Evolutionary conservation across 2,888 invertebrate species (phyloP), one percentile per base, ranked within the genome.

Genomic region (Altica lythri): DNA sequence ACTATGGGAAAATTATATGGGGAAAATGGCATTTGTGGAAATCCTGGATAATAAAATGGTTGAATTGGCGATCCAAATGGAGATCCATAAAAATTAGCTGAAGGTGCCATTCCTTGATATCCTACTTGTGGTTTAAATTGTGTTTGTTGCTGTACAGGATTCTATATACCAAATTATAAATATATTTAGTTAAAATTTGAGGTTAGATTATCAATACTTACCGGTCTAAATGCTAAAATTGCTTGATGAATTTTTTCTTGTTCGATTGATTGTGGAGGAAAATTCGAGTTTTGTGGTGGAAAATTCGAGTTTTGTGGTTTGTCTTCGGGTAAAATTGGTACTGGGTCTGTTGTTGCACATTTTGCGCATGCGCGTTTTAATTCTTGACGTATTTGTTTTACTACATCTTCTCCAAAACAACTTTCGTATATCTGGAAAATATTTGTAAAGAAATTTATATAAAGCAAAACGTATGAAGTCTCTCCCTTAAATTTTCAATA

Each of bases 401-500:
- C 81, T 1, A 86, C 83, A 67, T 85, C 83, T 1, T 81, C 78
- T 0, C 86, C 86, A 60, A 86, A 86, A 68, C 86, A 86, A 66
- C 86, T 86, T 74, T 86, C 86, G 67, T 86, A 86, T 64, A 86
- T 86, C 86, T 86, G 72, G 35, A 34, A 58, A 37, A 43, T 12
- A 16, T 12, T 32, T 18, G 5, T 8, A 9, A 10, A 19, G 10
- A 25, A 35, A 44, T 10, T 27, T 13, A 16, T 9, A n/a, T n/a
- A n/a, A n/a, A n/a, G n/a, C n/a, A n/a, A n/a, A n/a, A n/a, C n/a
- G n/a, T n/a, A n/a, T n/a, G n/a, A n/a, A n/a, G n/a, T n/a, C n/a
- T n/a, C n/a, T n/a, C n/a, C n/a, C n/a, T n/a, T n/a, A n/a, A n/a
- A n/a, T n/a, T n/a, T n/a, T n/a, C n/a, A n/a, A n/a, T n/a, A n/a